A percentile compares a stretch with the other conserved stretches of the same genome.
Evolutionary conservation across 2,888 invertebrate species (phyloP).

Genomic region (Pristionchus maxplancki): DNA sequence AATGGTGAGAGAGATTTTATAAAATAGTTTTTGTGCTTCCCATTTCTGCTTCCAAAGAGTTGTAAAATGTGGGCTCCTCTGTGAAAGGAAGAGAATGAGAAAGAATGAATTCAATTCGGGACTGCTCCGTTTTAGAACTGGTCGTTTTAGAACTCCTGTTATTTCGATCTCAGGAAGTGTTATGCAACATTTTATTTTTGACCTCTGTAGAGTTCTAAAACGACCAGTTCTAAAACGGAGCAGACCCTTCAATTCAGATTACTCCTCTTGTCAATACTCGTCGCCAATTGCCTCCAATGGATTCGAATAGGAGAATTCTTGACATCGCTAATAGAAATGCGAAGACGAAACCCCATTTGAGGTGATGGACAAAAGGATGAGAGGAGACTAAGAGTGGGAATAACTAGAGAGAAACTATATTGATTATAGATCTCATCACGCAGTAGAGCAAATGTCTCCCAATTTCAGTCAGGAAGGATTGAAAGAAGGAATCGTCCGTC

Average conservation of each 20-base stretch:
- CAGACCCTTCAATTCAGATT: no score
- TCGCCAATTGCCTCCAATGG: background rate
- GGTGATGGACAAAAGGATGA: no score
- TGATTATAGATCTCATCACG: background rate
- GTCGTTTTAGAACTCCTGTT: no score
- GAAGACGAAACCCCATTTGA: background rate
- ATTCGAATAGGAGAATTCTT: background rate
- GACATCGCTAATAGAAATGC: background rate
- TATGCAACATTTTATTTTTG: no score
- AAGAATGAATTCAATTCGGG: background rate
- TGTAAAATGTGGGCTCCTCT: no score
- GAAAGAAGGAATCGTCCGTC: background rate
- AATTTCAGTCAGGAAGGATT: constrained; percentile 9
- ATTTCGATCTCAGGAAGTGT: no score
- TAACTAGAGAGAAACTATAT: background rate
- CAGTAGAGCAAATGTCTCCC: background rate
- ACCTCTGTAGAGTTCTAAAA: no score
- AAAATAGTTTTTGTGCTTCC: no score
- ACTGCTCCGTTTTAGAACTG: background rate
- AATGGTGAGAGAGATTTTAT: background rate
- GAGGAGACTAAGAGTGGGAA: background rate
- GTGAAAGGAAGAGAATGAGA: background rate
- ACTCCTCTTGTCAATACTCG: background rate
- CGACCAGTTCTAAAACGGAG: no score
- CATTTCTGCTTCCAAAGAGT: no score